Base-by-base conservation (phyloP, 2,113 vertebrate species). In the Ranitomeya variabilis region DNA sequence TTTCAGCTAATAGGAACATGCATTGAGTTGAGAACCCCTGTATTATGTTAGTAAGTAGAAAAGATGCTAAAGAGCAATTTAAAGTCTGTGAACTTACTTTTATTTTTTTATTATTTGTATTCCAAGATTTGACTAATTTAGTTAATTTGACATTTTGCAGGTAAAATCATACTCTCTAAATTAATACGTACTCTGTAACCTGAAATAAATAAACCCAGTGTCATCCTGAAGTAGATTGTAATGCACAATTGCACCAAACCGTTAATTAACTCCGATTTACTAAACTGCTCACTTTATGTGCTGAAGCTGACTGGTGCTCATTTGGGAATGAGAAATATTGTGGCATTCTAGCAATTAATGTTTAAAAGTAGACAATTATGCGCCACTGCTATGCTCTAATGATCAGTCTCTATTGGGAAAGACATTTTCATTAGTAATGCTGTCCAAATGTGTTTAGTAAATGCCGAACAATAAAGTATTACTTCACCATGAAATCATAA, bases 401-500 rank as follows among this genome's bases (percentile, higher is more conserved):
- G 64, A 67, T 64, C 86, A 69, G 69, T 60, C 83, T 85, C 23
- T 76, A 37, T 76, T 74, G 69, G 69, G 18, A 59, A 55, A 71
- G 62, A 84, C 82, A 71, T 64, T 69, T 84, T 84, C 64, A 84
- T 84, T 84, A 84, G 64, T 84, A 71, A 84, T 84, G 66, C 82
- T 55, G 82, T 55, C 82, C 82, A 84, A 71, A 84, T 83, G 62
- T 54, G 64, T 51, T 54, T 69, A n/a, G 64, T 69, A 83, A 83
- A 83, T 84, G 64, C 64, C 26, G 45, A 84, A 71, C 82, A 84
- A 84, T 84, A 84, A 71, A 54, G n/a, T 84, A 51, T 67, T n/a
- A 84, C 45, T 84, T 55, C 66, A 84, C 82, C 82, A 84, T 84
- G 82, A 84, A 84, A 84, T 84, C 82, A 71, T 84, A 55, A 54